These are phyloP conservation scores for Pollenia labialis DNA, from an alignment of 2,888 invertebrate genomes.

Conservation along the genomic window DNA sequence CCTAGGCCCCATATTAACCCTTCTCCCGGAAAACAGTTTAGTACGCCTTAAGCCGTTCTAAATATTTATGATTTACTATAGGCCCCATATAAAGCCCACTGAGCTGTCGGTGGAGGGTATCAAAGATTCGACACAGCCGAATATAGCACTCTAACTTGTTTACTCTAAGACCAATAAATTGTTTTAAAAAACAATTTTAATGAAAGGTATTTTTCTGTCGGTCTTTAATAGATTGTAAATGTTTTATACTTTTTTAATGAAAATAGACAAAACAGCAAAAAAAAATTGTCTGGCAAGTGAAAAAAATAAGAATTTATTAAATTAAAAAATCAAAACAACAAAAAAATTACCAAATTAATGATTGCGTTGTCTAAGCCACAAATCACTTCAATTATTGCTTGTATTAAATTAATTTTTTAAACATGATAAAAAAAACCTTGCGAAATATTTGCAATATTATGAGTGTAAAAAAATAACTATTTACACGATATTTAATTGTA, in stretches of 20 bases:
- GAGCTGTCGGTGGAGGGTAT: too few relatives aligned
- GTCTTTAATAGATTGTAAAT: not conserved
- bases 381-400: slow-evolving; percentile 18
- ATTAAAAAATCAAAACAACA: slow-evolving; percentile 4
- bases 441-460: slow-evolving; percentile 16
- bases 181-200: not conserved
- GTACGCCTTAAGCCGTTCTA: too few relatives aligned
- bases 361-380: slow-evolving; percentile 18
- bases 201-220: slow-evolving; percentile 8
- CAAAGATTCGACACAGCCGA: too few relatives aligned
- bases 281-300: slow-evolving; percentile 17
- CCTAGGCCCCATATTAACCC: too few relatives aligned
- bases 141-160: too few relatives aligned
- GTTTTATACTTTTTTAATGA: slow-evolving; percentile 8
- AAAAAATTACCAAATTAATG: slow-evolving; percentile 17
- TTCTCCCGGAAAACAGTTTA: too few relatives aligned
- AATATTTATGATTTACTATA: too few relatives aligned
- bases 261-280: slow-evolving; percentile 2
- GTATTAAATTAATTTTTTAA: not conserved
- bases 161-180: not conserved
- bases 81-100: too few relatives aligned
- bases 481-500: slow-evolving; percentile 17
- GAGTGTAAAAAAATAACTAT: slow-evolving; percentile 19
- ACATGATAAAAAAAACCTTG: not conserved
- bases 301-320: slow-evolving; percentile 29